Percentiles rank a stretch among this genome's conserved stretches.
Conservation (phyloP, 2,888 invertebrate genomes). For the Falcaria lacertinaria region DNA sequence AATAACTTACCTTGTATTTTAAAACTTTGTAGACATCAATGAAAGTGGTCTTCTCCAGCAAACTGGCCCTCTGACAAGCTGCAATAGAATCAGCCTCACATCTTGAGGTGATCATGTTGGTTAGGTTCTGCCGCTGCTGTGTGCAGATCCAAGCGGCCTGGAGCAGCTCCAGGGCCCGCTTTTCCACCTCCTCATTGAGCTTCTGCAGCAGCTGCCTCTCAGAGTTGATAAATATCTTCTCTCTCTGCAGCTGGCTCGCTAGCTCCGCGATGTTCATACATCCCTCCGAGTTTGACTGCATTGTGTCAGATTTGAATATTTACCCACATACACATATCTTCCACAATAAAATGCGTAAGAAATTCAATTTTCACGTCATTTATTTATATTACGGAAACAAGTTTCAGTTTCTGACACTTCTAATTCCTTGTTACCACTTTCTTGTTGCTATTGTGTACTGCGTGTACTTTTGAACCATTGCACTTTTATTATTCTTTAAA, state of each 20-base stretch:
- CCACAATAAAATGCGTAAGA: slow-evolving; percentile 23
- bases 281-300: slow-evolving; percentile 72
- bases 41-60: slow-evolving; percentile 79
- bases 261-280: slow-evolving; percentile 74
- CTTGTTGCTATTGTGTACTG: slow-evolving; percentile 5
- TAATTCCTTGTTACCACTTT: slow-evolving; percentile 24
- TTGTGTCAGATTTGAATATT: slow-evolving; percentile 44
- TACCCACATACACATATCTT: slow-evolving; percentile 39
- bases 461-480: slow-evolving; percentile 5
- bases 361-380: slow-evolving; percentile 46
- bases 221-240: slow-evolving; percentile 91
- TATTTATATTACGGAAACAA: slow-evolving; percentile 33
- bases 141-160: slow-evolving; percentile 93
- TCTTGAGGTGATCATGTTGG: slow-evolving; percentile 85
- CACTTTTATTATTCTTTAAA: too few relatives aligned
- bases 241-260: slow-evolving; percentile 85
- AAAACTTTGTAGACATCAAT: slow-evolving; percentile 90
- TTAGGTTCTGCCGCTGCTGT: slow-evolving; percentile 90
- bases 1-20: slow-evolving; percentile 85
- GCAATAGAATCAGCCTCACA: slow-evolving; percentile 87
- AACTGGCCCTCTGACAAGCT: slow-evolving; percentile 83
- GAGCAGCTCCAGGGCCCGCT: slow-evolving; percentile 75
- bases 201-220: slow-evolving; percentile 90
- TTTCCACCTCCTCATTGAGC: slow-evolving; percentile 85
- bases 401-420: slow-evolving; percentile 42